These are phyloP conservation scores for Xenentodon cancila DNA, from an alignment of 2,797 vertebrate species.

Conservation along the genomic window DNA sequence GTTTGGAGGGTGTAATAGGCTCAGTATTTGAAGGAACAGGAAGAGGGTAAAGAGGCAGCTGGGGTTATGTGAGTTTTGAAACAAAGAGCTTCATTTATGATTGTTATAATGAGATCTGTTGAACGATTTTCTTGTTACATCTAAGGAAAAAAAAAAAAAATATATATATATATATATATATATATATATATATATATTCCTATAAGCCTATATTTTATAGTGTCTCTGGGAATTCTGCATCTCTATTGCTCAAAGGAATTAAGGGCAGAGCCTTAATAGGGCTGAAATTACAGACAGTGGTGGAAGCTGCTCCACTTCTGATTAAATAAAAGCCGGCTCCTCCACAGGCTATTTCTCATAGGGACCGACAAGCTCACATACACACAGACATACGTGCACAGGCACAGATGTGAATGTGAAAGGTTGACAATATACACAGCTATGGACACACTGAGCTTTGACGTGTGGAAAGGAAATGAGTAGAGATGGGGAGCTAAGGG, in stretches of 20 bases:
- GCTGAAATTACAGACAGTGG: slow-evolving; percentile 67
- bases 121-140: slow-evolving; percentile 55
- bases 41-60: slow-evolving; percentile 50
- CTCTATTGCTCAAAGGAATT: slow-evolving; percentile 62
- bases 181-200: too few species aligned
- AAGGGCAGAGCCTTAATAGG: slow-evolving; percentile 65
- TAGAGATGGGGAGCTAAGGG: slow-evolving; percentile 70
- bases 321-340: slow-evolving; percentile 72
- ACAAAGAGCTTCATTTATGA: slow-evolving; percentile 80
- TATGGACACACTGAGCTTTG: slow-evolving; percentile 48
- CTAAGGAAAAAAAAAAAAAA: neutral
- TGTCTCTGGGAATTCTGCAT: slow-evolving; percentile 51
- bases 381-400: slow-evolving; percentile 20
- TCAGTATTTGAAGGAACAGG: slow-evolving; percentile 50
- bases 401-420: slow-evolving; percentile 22
- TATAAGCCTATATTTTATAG: slow-evolving; percentile 28
- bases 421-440: neutral
- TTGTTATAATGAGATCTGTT: slow-evolving; percentile 73
- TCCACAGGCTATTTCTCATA: slow-evolving; percentile 69
- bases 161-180: too few species aligned
- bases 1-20: slow-evolving; percentile 57
- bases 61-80: slow-evolving; percentile 40
- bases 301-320: slow-evolving; percentile 67
- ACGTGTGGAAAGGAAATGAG: slow-evolving; percentile 76
- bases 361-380: slow-evolving; percentile 47